Percentiles rank a stretch among this genome's conserved stretches.
Evolutionary conservation across 1,140 invertebrate genomes (phyloP).

Genomic region (Heliconius hewitsoni): DNA sequence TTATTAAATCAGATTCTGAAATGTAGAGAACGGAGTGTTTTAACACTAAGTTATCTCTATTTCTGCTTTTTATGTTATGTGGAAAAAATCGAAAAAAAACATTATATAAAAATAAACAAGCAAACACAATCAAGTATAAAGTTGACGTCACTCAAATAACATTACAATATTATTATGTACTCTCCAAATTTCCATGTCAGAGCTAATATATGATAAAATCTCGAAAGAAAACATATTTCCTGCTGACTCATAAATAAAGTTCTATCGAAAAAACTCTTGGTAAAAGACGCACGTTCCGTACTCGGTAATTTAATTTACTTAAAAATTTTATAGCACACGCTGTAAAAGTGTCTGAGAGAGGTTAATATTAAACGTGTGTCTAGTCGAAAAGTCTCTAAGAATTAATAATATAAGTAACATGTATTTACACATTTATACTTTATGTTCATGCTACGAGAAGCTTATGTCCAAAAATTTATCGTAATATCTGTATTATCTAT

Average conservation of each 20-base stretch:
- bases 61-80: too few relatives aligned
- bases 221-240: slow-evolving; percentile 2
- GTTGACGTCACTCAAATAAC: neutral
- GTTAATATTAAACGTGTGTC: slow-evolving; percentile 5
- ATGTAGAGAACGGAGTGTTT: too few relatives aligned
- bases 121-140: too few relatives aligned
- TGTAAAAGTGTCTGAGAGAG: slow-evolving; percentile 11
- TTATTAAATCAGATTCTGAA: too few relatives aligned
- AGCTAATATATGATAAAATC: neutral
- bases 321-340: slow-evolving; percentile 17
- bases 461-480: too few relatives aligned
- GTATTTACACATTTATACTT: neutral
- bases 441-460: too few relatives aligned
- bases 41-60: too few relatives aligned
- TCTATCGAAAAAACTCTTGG: neutral
- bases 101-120: too few relatives aligned
- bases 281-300: slow-evolving; percentile 12
- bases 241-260: slow-evolving; percentile 3
- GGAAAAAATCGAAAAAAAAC: too few relatives aligned
- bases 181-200: neutral
- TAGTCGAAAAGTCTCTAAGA: slow-evolving; percentile 2
- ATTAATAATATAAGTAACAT: neutral
- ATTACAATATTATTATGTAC: neutral
- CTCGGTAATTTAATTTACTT: slow-evolving; percentile 17
- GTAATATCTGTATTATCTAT: too few relatives aligned